These are phyloP conservation scores for Phyllostomus discolor DNA, from an alignment of 2,113 vertebrate species.

Conservation along the genomic window DNA sequence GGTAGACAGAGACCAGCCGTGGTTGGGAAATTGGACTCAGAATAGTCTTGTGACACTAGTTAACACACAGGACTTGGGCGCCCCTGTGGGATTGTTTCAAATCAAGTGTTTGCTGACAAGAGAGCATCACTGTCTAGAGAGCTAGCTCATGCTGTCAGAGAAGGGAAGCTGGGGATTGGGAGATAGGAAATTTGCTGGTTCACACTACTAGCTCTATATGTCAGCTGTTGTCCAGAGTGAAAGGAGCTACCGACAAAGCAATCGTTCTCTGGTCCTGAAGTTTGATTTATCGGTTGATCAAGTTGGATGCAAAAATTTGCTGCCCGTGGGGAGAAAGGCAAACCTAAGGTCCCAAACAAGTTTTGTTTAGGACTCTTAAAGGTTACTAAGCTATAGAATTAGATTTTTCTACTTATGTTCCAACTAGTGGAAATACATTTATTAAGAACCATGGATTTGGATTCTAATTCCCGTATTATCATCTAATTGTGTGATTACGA, in stretches of 20 bases:
- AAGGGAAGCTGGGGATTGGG: neutral
- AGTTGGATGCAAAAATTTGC: slow-evolving; percentile 43
- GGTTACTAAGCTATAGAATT: neutral
- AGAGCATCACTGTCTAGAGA: neutral
- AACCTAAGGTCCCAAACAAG: neutral
- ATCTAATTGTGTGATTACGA: neutral
- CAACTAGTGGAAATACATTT: neutral
- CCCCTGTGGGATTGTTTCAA: neutral
- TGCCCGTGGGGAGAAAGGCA: neutral
- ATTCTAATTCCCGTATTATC: neutral
- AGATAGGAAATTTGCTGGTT: slow-evolving; percentile 51
- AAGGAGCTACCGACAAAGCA: slow-evolving; percentile 40
- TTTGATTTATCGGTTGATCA: slow-evolving; percentile 39
- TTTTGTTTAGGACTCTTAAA: neutral
- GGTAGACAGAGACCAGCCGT: neutral
- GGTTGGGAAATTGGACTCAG: neutral
- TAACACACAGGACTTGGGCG: neutral
- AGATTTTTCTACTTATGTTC: neutral
- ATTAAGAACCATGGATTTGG: neutral
- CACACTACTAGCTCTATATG: neutral
- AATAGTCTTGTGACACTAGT: neutral
- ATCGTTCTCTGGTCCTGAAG: slow-evolving; percentile 26
- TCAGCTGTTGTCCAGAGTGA: slow-evolving; percentile 22
- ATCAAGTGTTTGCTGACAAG: neutral
- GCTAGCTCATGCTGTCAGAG: neutral